Base-by-base conservation (phyloP, 2,113 vertebrate genomes). In the Anser cygnoides region DNA sequence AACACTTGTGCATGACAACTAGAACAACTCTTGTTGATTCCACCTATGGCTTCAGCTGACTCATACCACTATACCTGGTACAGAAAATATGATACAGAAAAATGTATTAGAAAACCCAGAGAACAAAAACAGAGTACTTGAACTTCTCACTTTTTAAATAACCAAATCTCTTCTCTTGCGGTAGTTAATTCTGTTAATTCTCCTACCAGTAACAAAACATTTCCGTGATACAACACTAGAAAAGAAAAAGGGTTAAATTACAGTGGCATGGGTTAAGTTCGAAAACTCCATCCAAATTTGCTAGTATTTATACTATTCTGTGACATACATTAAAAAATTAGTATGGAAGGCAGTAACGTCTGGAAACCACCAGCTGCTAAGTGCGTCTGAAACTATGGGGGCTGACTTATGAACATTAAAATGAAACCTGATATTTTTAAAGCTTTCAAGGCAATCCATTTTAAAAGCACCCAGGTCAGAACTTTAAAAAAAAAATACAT, bases 391-490 rank as follows among this genome's bases (percentile, higher is more conserved):
- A 96, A 84, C 96, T 95, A 94, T 77, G 86, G 86, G 93, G 95
- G 95, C 94, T 91, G 75, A 95, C 67, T 96, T 97, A 90, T 96
- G 96, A 97, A 97, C 95, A 96, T 95, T 97, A 95, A 98, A 97
- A 96, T 95, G 92, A 98, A 98, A 96, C 80, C 79, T 80, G 87
- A 94, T 97, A 96, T 96, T 97, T 97, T 97, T 97, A 92, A 98
- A 95, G 82, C 75, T 96, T 97, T 97, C 95, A 94, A 96, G 63
- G 58, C 84, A 95, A 96, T 91, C 95, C 72, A 50, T 92, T 97
- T 89, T 96, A 97, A 98, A 97, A 97, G 91, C 66, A 95, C 96
- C 76, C 92, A 93, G 83, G 94, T 96, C 95, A 96, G 89, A 97
- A 97, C 95, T 83, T 94, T 26, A 19, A 89, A 19, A 72, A 62